A percentile compares a stretch with the other conserved stretches of the same genome.
Conservation (phyloP, 2,888 invertebrate species). For the Luperina nickerlii region DNA sequence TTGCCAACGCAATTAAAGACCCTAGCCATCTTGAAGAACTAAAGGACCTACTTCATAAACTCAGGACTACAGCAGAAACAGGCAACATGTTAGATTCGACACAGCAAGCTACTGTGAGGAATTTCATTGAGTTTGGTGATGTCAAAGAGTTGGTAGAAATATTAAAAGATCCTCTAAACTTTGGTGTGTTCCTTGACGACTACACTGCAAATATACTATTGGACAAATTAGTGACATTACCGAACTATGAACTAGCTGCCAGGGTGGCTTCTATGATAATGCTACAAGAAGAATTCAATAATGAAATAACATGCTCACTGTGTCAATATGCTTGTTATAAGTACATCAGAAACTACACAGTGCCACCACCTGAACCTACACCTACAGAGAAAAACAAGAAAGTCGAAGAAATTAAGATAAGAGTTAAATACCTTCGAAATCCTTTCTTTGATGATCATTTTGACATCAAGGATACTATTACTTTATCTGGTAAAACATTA, state of each 20-base stretch:
- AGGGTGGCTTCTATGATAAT: conserved; percentile 94
- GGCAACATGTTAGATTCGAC: conserved; percentile 94
- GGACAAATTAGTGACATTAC: conserved; percentile 93
- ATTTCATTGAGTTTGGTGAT: conserved; percentile 89
- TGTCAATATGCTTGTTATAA: conserved; percentile 94
- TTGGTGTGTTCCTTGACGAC: conserved; percentile 97
- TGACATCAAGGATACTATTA: conserved; percentile 93
- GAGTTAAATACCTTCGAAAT: conserved; percentile 95
- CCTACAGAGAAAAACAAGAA: conserved; percentile 78
- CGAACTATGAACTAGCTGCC: conserved; percentile 93
- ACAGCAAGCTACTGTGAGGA: conserved; percentile 94
- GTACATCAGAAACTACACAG: conserved; percentile 88
- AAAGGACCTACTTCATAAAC: conserved; percentile 92
- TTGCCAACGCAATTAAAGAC: conserved; percentile 92
- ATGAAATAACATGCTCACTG: conserved; percentile 92
- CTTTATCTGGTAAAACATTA: conserved; percentile 96
- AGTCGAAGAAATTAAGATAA: conserved; percentile 92
- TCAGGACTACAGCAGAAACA: conserved; percentile 93
- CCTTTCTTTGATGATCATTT: conserved; percentile 97
- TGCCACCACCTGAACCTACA: conserved; percentile 67
- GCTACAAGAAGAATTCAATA: conserved; percentile 96
- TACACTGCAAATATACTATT: conserved; percentile 94
- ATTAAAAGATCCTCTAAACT: conserved; percentile 95
- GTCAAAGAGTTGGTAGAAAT: conserved; percentile 92
- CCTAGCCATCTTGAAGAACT: conserved; percentile 92